Conservation (phyloP, 1,140 invertebrate species). For the Drosophila ananassae region DNA sequence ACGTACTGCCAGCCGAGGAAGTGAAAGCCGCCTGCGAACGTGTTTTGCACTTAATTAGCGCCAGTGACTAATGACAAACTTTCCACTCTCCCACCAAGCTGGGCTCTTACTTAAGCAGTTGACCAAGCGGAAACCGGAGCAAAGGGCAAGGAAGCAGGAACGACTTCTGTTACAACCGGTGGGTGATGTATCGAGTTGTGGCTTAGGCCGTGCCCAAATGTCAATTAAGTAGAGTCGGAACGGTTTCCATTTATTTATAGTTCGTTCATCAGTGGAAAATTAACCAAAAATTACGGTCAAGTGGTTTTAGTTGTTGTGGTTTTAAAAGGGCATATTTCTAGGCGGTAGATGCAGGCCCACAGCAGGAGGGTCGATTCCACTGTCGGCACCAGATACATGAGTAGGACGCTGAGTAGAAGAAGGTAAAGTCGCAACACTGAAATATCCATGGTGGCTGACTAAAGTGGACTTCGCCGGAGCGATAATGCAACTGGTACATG, state of each 20-base stretch:
- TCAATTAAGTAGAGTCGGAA: constrained; percentile 15
- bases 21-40: constrained; percentile 8
- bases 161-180: constrained; percentile 1
- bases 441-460: constrained; percentile 28
- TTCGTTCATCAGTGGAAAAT: constrained; percentile 3
- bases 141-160: neutral
- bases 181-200: constrained; percentile 29
- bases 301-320: constrained; percentile 40
- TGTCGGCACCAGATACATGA: constrained; percentile 43
- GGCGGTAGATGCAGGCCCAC: constrained; percentile 55
- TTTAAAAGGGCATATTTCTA: constrained; percentile 59
- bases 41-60: constrained; percentile 57
- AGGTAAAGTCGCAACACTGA: constrained; percentile 35
- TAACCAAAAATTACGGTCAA: neutral
- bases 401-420: constrained; percentile 38
- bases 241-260: constrained; percentile 35
- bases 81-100: constrained; percentile 30
- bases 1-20: constrained; percentile 41
- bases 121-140: constrained; percentile 14
- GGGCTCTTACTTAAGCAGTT: constrained; percentile 22
- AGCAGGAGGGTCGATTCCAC: constrained; percentile 57
- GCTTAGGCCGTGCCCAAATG: constrained; percentile 21
- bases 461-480: neutral
- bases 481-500: neutral
- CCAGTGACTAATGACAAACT: constrained; percentile 60